These are phyloP conservation scores for Gymnoscopelus braueri DNA, from an alignment of 2,797 vertebrate species.

Conservation along the genomic window DNA sequence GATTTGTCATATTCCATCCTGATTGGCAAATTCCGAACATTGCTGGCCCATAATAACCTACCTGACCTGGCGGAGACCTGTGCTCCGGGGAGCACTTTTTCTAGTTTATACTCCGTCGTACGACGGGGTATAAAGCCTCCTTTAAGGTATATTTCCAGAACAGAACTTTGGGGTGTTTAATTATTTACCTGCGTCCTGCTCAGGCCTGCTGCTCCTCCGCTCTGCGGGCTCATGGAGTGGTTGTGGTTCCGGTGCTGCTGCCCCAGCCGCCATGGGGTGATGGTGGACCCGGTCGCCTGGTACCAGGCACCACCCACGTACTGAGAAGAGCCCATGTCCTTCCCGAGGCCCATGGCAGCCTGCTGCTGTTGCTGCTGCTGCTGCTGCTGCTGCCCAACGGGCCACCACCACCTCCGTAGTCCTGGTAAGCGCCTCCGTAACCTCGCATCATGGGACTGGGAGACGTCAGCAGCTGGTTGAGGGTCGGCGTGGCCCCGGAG, in stretches of 20 bases:
- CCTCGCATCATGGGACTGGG: conserved; percentile 95
- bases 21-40: too few species aligned
- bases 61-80: too few species aligned
- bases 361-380: conserved; percentile 67
- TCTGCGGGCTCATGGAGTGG: conserved; percentile 86
- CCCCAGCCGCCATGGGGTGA: conserved; percentile 83
- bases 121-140: too few species aligned
- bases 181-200: conserved; percentile 84
- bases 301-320: conserved; percentile 73
- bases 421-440: conserved; percentile 88
- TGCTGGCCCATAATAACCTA: too few species aligned
- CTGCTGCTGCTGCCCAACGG: conserved; percentile 61
- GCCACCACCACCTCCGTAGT: conserved; percentile 76
- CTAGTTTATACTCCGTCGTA: too few species aligned
- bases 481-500: conserved; percentile 92
- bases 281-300: conserved; percentile 31
- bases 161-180: too few species aligned
- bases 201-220: conserved; percentile 79
- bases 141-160: too few species aligned
- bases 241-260: conserved; percentile 90
- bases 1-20: too few species aligned
- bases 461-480: conserved; percentile 94
- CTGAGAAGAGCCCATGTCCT: conserved; percentile 88
- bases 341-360: conserved; percentile 83
- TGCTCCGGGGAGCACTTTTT: too few species aligned